phyloP scores from a whole-genome alignment of 2,797 vertebrate genomes.

The Notoglanidium macrostoma region DNA sequence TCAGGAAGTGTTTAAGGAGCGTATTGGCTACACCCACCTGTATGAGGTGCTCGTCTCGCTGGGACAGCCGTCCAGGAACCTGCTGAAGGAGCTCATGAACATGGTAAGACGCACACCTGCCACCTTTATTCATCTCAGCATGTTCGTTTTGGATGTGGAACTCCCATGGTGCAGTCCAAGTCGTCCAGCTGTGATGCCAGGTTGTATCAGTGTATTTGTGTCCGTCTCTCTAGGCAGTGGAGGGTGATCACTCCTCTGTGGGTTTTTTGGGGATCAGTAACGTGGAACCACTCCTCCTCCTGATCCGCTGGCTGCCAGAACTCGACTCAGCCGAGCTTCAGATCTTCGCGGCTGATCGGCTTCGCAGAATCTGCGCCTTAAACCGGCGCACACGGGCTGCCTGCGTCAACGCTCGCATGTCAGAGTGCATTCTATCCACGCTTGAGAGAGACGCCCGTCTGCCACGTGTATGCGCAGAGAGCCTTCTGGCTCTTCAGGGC shows the following conservation, averaged over 20 bases:
- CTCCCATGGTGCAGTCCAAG: not conserved
- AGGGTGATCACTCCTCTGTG: slow-evolving; percentile 94
- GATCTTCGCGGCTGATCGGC: slow-evolving; percentile 90
- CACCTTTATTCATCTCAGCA: not conserved
- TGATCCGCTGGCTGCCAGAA: slow-evolving; percentile 94
- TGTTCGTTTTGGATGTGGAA: not conserved
- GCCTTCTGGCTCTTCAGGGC: slow-evolving; percentile 86
- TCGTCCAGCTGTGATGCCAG: not conserved
- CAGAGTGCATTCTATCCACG: slow-evolving; percentile 79
- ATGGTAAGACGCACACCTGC: slow-evolving; percentile 80
- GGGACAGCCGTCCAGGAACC: slow-evolving; percentile 86
- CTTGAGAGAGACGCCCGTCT: slow-evolving; percentile 76
- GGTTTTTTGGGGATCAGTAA: slow-evolving; percentile 95
- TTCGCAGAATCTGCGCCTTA: slow-evolving; percentile 90
- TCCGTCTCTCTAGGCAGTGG: slow-evolving; percentile 81
- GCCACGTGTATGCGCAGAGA: slow-evolving; percentile 85
- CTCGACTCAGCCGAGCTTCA: slow-evolving; percentile 89
- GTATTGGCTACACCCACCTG: slow-evolving; percentile 94
- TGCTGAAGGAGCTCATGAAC: slow-evolving; percentile 97
- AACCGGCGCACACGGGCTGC: slow-evolving; percentile 91
- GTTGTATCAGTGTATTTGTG: slow-evolving; percentile 36
- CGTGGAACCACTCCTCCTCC: slow-evolving; percentile 90
- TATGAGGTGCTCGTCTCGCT: slow-evolving; percentile 91
- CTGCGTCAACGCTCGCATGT: slow-evolving; percentile 93
- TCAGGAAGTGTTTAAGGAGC: slow-evolving; percentile 97